Conservation (phyloP, 2,797 vertebrate genomes). For the Myotis findleyi region DNA sequence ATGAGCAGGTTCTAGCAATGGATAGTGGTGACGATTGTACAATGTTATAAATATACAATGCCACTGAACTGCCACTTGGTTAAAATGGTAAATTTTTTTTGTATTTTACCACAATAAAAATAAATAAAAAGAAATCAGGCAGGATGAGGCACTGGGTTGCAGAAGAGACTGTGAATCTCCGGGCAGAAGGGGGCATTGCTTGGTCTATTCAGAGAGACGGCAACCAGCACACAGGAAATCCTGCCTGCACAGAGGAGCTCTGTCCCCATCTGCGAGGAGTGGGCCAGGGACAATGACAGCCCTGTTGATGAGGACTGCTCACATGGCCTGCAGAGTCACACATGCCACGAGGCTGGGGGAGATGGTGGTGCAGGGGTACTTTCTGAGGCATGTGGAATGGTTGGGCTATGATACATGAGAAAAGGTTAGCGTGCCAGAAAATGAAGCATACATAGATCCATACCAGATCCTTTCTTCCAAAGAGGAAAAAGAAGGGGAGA, state of each 20-base stretch:
- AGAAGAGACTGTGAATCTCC: not conserved
- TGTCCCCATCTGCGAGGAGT: slow-evolving; percentile 49
- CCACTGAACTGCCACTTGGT: not conserved
- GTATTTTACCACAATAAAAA: not conserved
- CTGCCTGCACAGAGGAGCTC: slow-evolving; percentile 69
- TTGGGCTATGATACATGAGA: not conserved
- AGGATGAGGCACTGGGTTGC: not conserved
- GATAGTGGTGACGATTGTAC: not conserved
- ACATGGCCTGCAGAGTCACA: slow-evolving; percentile 43
- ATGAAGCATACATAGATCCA: no score
- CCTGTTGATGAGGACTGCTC: slow-evolving; percentile 62
- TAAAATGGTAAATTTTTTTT: not conserved
- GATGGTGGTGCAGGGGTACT: not conserved
- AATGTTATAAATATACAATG: no score
- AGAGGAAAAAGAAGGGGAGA: not conserved
- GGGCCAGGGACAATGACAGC: slow-evolving; percentile 57
- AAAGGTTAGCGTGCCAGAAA: not conserved
- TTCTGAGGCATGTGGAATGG: not conserved
- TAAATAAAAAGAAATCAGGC: not conserved
- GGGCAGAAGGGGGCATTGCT: slow-evolving; percentile 4
- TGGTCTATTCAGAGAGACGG: not conserved
- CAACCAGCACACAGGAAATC: slow-evolving; percentile 60
- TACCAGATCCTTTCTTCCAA: no score
- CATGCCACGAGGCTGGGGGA: not conserved
- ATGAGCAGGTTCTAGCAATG: not conserved